Base-by-base conservation (phyloP, 2,888 invertebrate genomes). In the Pomacea canaliculata region DNA sequence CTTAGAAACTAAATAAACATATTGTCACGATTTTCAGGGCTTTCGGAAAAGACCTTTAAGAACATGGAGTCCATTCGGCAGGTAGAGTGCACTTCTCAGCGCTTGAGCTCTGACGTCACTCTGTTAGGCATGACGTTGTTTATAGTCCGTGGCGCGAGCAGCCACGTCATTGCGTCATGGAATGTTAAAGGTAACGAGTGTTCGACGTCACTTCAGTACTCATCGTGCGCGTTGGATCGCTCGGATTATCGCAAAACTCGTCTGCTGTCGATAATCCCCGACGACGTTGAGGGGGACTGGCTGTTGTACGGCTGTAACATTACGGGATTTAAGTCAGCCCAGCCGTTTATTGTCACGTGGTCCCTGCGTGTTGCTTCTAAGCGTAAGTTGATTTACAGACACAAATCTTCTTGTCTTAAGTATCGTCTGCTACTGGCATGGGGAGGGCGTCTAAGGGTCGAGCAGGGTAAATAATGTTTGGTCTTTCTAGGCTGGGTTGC, bases 281-380 rank as follows among this genome's bases (percentile, higher is more conserved):
- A 73, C 51, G n/a, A 68, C 37, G 48, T 46, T 56, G 48, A 68
- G 18, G 59, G 60, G 13, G 68, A 73, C 13, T 59, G 62, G 23
- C 46, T 68, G 7, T 19, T 68, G 60, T 73, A 73, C 27, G 73
- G 68, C 18, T 73, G 73, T n/a, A 73, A 73, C 49, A 68, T 67
- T 46, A 59, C 73, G 12, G 59, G 69, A 12, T 73, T 68, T 60
- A 59, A 68, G 48, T 46, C 69, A 10, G 73, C 68, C 23, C 67
- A 69, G 23, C 27, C 46, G 13, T 46, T 3, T 3, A 12, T 73
- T 27, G 16, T 46, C 2, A 68, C 59, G 37, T 69, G 73, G 73
- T 1, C 51, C 2, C 51, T 56, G 51, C 51, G 51, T 56, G 51
- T 56, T 56, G 3, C 37, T 37, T 37, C 37, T 5, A 37, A 37